A percentile compares a stretch with the other conserved stretches of the same genome.
Conservation (phyloP, 2,888 invertebrate genomes). For the Nomada ferruginata region DNA sequence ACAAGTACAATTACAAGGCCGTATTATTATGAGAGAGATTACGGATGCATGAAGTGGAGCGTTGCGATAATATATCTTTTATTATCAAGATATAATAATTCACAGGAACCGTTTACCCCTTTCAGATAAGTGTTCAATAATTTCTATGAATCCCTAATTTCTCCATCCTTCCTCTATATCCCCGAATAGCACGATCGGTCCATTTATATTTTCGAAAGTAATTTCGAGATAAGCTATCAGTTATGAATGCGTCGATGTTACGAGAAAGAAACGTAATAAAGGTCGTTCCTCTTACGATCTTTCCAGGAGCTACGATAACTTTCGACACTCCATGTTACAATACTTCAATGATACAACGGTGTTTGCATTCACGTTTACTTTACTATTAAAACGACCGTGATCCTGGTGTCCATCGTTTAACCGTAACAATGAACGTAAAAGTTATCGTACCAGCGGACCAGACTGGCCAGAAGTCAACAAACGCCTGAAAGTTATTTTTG, state of each 20-base stretch:
- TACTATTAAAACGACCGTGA: slow-evolving; percentile 40
- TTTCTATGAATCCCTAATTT: slow-evolving; percentile 36
- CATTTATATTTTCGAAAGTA: slow-evolving; percentile 34
- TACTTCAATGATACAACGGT: neutral
- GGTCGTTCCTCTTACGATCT: neutral
- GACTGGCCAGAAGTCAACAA: neutral
- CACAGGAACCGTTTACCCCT: neutral
- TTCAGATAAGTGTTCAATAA: slow-evolving; percentile 30
- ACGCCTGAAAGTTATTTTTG: slow-evolving; percentile 21
- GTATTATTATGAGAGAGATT: neutral
- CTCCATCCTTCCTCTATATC: slow-evolving; percentile 12
- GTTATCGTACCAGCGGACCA: slow-evolving; percentile 17
- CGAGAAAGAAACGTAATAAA: neutral
- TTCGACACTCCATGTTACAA: neutral
- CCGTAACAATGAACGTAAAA: slow-evolving; percentile 35
- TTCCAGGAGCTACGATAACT: neutral
- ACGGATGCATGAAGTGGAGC: slow-evolving; percentile 6
- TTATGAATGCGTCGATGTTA: slow-evolving; percentile 18
- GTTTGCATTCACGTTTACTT: slow-evolving; percentile 28
- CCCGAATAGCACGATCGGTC: neutral
- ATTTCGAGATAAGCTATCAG: slow-evolving; percentile 48
- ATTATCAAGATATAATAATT: slow-evolving; percentile 40
- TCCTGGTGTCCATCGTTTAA: slow-evolving; percentile 25
- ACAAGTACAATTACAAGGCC: neutral
- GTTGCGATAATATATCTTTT: slow-evolving; percentile 26